phyloP scores from a whole-genome alignment of 1,140 invertebrate species.

The Ylistrum balloti region DNA sequence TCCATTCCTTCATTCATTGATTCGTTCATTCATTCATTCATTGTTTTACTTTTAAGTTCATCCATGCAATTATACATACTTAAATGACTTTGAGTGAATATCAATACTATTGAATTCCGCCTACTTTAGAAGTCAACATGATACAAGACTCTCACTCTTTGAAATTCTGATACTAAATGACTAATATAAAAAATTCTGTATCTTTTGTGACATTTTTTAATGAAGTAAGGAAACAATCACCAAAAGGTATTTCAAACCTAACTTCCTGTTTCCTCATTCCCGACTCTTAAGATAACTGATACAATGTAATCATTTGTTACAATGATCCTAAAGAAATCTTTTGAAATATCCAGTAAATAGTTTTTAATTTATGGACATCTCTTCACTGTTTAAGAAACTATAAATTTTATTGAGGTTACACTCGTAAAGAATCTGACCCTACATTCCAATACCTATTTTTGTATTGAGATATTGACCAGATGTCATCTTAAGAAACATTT shows the following conservation, averaged over 20 bases:
- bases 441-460: not conserved
- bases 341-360: not conserved
- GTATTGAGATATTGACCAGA: not conserved
- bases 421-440: not conserved
- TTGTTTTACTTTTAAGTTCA: not conserved
- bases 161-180: too few relatives aligned
- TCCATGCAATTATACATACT: not conserved
- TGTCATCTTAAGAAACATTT: not conserved
- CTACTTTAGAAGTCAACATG: too few relatives aligned
- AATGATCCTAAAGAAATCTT: not conserved
- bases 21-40: not conserved
- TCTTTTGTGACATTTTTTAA: too few relatives aligned
- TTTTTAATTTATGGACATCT: conserved; percentile 20
- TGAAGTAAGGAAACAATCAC: not conserved
- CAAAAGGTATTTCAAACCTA: not conserved
- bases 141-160: too few relatives aligned
- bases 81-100: too few relatives aligned
- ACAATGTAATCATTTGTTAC: not conserved
- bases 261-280: not conserved
- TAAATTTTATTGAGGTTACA: not conserved
- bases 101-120: too few relatives aligned
- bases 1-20: not conserved
- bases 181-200: too few relatives aligned
- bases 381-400: not conserved
- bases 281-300: not conserved